Percentiles rank a stretch among this genome's conserved stretches.
Conservation (phyloP, 2,797 vertebrate genomes). For the Gouania willdenowi region DNA sequence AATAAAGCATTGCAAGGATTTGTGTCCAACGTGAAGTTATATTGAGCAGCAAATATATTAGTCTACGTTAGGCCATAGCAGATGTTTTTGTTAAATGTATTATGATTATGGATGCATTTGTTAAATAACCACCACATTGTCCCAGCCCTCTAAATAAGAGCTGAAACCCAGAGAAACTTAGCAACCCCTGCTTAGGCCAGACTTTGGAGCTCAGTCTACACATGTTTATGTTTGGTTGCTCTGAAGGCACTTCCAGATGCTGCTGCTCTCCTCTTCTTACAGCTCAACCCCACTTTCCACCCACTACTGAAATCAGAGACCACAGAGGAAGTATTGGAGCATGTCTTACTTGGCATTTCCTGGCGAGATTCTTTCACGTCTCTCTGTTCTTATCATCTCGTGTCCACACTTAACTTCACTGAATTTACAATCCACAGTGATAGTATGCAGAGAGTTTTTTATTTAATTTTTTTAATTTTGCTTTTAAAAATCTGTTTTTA, state of each 20-base stretch:
- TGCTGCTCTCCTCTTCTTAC: conserved; percentile 18
- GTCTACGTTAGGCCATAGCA: too few relatives aligned
- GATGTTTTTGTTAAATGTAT: too few relatives aligned
- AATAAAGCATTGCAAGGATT: too few relatives aligned
- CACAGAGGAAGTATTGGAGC: conserved; percentile 58
- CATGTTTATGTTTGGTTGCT: conserved; percentile 37
- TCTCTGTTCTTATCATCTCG: conserved; percentile 33
- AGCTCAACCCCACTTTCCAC: conserved; percentile 38
- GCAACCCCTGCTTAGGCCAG: neutral
- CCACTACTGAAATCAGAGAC: conserved; percentile 52
- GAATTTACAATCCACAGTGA: conserved; percentile 1
- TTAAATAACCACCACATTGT: too few relatives aligned
- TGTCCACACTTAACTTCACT: conserved; percentile 12
- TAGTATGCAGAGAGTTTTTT: neutral
- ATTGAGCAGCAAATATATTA: too few relatives aligned
- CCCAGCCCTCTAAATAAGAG: too few relatives aligned
- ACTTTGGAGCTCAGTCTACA: conserved; percentile 12
- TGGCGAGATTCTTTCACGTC: conserved; percentile 48
- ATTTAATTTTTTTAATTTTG: neutral
- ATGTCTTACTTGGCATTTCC: conserved; percentile 67
- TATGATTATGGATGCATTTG: too few relatives aligned
- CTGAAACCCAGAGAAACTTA: too few relatives aligned
- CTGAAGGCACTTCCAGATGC: conserved; percentile 52
- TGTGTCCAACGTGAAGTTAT: too few relatives aligned
- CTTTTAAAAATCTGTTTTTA: conserved; percentile 32